phyloP scores from a whole-genome alignment of 1,140 invertebrate genomes.

The Leptopilina clavipes region DNA sequence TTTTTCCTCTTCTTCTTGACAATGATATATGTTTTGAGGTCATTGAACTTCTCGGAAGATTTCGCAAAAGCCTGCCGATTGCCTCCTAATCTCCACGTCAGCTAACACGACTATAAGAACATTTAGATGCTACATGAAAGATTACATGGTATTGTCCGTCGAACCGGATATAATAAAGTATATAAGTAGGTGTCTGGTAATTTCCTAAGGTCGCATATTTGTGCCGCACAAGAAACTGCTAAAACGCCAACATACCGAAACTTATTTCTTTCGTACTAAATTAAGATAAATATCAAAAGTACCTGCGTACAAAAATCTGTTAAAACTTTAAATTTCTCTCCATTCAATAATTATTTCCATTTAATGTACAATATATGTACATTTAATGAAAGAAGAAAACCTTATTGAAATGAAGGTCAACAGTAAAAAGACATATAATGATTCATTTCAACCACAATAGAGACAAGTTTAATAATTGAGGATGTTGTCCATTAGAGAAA shows the following conservation, averaged over 20 bases:
- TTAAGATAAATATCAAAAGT: no score
- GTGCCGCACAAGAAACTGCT: background rate
- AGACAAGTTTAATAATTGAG: background rate
- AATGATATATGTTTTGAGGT: background rate
- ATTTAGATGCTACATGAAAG: slow-evolving; percentile 30
- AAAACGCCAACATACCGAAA: background rate
- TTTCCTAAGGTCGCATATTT: slow-evolving; percentile 31
- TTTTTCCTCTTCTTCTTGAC: no score
- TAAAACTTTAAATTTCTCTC: no score
- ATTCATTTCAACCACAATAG: background rate
- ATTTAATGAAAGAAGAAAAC: no score
- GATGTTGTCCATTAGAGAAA: background rate
- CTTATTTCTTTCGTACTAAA: background rate
- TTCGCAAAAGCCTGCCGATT: slow-evolving; percentile 20
- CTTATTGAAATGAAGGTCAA: no score
- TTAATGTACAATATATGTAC: no score
- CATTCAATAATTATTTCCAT: no score
- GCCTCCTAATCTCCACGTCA: slow-evolving; percentile 29
- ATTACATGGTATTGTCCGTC: slow-evolving; percentile 21
- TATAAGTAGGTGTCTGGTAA: slow-evolving; percentile 32
- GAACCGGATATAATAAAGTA: slow-evolving; percentile 30
- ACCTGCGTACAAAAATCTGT: no score
- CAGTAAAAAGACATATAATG: no score
- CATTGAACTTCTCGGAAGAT: background rate
- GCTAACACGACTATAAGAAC: slow-evolving; percentile 18